Percentiles rank a stretch among this genome's conserved stretches.
phyloP scores from a whole-genome alignment of 2,113 vertebrate species.

The Salvelinus namaycush region DNA sequence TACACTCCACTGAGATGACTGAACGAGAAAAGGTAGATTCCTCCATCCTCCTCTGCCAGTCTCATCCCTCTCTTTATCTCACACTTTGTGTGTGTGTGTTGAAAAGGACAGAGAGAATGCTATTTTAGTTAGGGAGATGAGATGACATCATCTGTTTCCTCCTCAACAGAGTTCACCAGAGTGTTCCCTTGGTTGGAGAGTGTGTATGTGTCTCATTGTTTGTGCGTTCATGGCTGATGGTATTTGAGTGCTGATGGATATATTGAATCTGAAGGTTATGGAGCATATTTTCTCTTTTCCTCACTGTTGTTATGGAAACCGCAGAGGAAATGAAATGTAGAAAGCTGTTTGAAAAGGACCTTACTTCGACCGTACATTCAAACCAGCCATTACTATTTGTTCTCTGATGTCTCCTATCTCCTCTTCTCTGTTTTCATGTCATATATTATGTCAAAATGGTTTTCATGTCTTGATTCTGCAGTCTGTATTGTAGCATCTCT shows the following conservation, averaged over 20 bases:
- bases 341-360: conserved; percentile 63
- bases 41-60: background rate
- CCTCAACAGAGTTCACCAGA: conserved; percentile 9
- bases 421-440: background rate
- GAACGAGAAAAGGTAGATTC: background rate
- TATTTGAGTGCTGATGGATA: conserved; percentile 3
- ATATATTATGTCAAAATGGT: background rate
- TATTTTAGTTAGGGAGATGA: background rate
- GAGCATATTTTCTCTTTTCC: conserved; percentile 60
- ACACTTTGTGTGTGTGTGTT: background rate
- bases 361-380: conserved; percentile 48
- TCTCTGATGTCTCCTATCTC: conserved; percentile 27
- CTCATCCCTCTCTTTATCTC: background rate
- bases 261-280: conserved; percentile 72
- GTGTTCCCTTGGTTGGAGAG: background rate
- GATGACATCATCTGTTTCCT: background rate
- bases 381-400: conserved; percentile 42
- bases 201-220: background rate
- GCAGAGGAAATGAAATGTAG: conserved; percentile 67
- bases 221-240: background rate
- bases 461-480: background rate
- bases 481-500: background rate
- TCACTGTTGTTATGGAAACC: conserved; percentile 78
- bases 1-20: background rate
- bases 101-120: background rate